Evolutionary conservation across 2,888 invertebrate species (phyloP).

Genomic region (Drosophila mercatorum): DNA sequence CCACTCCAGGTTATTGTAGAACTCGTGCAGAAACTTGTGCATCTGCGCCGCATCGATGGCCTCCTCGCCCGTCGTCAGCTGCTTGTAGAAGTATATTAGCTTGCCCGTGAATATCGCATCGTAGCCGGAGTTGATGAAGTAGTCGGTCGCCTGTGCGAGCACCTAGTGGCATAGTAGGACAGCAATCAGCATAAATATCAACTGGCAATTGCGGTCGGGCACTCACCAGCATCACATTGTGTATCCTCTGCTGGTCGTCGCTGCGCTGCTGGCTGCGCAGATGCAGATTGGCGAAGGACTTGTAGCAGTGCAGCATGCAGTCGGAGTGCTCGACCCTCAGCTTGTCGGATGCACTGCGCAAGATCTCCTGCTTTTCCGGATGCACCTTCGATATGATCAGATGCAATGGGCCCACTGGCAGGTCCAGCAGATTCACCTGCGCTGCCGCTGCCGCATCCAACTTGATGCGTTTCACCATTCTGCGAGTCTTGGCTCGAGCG

Average conservation of each 20-base stretch:
- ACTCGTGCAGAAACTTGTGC: constrained; percentile 70
- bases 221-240: constrained; percentile 18
- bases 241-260: background rate
- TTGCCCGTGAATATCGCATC: constrained; percentile 67
- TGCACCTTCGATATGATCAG: constrained; percentile 33
- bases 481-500: background rate
- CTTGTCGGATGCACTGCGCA: constrained; percentile 14
- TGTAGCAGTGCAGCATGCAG: constrained; percentile 30
- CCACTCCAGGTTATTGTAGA: constrained; percentile 66
- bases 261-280: background rate
- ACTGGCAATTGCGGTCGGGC: too few species aligned
- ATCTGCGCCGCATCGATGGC: constrained; percentile 46
- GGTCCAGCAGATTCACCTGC: constrained; percentile 13
- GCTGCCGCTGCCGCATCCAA: background rate
- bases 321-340: constrained; percentile 20
- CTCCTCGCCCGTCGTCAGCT: constrained; percentile 50
- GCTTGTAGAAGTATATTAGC: constrained; percentile 64
- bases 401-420: constrained; percentile 37
- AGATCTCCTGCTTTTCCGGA: background rate
- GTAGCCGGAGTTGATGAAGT: constrained; percentile 70
- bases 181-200: background rate
- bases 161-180: constrained; percentile 31
- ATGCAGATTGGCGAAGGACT: background rate
- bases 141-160: constrained; percentile 65
- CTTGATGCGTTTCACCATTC: background rate